Percentiles rank a stretch among this genome's conserved stretches.
Conservation (phyloP, 64 coral and sea anemone genomes). For the Montipora capricornis region DNA sequence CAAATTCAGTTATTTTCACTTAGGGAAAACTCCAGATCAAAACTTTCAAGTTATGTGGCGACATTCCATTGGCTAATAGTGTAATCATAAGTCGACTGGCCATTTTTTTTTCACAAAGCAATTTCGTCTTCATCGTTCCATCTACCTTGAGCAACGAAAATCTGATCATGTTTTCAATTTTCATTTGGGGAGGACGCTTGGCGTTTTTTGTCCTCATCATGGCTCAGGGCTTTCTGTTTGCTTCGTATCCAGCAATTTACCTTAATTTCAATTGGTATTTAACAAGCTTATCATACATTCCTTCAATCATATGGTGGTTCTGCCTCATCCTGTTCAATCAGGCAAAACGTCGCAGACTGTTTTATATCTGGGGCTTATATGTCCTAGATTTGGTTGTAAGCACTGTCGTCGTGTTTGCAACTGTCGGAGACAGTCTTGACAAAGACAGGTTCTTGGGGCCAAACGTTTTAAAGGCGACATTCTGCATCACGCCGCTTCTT, state of each 20-base stretch:
- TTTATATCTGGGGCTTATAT: no score
- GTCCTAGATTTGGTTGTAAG: no score
- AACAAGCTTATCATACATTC: background rate
- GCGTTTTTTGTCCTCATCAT: background rate
- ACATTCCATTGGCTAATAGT: no score
- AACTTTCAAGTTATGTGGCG: no score
- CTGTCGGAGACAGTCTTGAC: slow-evolving; percentile 40
- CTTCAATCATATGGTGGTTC: background rate
- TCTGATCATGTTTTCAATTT: background rate
- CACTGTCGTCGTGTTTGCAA: background rate
- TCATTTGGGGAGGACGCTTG: background rate
- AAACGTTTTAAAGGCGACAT: slow-evolving; percentile 22
- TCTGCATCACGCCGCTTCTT: slow-evolving; percentile 40
- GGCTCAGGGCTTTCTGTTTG: background rate
- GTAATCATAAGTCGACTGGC: no score
- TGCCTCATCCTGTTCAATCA: background rate
- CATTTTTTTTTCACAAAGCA: no score
- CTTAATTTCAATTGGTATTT: background rate
- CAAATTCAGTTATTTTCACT: no score
- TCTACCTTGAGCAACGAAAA: background rate
- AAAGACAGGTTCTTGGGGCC: slow-evolving; percentile 45
- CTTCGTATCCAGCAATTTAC: background rate
- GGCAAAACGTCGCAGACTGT: no score
- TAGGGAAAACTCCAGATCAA: no score
- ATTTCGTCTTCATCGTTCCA: background rate